Evolutionary conservation across 2,113 vertebrate species (phyloP).

Genomic region (Actenoides lindsayi): DNA sequence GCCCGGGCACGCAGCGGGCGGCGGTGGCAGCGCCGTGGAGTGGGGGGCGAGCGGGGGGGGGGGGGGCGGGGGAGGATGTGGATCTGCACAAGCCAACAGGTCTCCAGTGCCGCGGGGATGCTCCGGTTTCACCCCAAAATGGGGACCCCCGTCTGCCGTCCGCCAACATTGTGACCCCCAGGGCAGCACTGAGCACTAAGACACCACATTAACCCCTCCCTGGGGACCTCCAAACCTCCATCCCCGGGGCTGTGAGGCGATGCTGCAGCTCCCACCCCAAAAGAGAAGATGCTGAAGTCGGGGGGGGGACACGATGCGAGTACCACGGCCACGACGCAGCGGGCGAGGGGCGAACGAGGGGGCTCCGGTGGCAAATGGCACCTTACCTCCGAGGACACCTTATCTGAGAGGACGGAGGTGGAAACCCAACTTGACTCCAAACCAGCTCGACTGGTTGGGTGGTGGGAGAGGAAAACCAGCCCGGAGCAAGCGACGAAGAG

Average conservation of each 20-base stretch:
- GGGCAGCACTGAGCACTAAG: not conserved
- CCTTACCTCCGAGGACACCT: not conserved
- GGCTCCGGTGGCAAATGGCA: not conserved
- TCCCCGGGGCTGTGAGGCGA: not conserved
- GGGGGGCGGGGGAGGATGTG: not conserved
- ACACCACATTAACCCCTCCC: no score
- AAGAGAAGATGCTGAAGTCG: not conserved
- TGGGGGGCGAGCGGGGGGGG: no score
- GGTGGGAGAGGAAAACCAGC: not conserved
- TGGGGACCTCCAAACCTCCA: not conserved
- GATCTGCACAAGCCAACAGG: no score
- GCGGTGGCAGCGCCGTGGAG: no score
- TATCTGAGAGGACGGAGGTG: not conserved
- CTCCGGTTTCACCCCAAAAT: not conserved
- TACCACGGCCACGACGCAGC: fast-evolving
- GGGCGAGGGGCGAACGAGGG: not conserved
- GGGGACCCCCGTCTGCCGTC: no score
- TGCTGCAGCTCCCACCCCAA: not conserved
- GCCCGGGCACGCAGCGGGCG: no score
- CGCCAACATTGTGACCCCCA: fast-evolving
- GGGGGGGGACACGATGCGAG: not conserved
- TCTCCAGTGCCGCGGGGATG: not conserved
- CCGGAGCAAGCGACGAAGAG: fast-evolving
- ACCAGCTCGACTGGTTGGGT: not conserved
- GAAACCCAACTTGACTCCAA: not conserved